A percentile compares a stretch with the other conserved stretches of the same genome.
phyloP scores from a whole-genome alignment of 2,797 vertebrate genomes.

The Cetoscarus ocellatus region DNA sequence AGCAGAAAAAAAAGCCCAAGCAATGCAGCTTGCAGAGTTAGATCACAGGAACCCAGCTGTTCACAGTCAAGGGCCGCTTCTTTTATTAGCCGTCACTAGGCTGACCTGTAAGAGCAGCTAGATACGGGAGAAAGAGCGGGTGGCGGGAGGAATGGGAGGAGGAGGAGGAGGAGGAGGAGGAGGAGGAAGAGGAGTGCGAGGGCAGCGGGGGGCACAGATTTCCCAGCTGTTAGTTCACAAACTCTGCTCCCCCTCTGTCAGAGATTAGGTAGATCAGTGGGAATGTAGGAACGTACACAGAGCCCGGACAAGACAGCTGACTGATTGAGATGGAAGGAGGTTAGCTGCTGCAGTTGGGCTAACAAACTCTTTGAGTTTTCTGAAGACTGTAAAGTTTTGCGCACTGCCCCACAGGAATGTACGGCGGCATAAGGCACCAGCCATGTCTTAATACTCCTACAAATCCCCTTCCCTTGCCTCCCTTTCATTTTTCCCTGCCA shows the following conservation, averaged over 20 bases:
- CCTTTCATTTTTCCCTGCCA: slow-evolving; percentile 62
- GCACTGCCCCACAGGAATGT: slow-evolving; percentile 53
- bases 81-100: slow-evolving; percentile 84
- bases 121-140: slow-evolving; percentile 51
- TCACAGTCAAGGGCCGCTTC: slow-evolving; percentile 80
- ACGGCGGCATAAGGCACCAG: slow-evolving; percentile 46
- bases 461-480: slow-evolving; percentile 54
- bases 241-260: slow-evolving; percentile 60
- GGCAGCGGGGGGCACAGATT: slow-evolving; percentile 63
- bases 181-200: slow-evolving; percentile 31
- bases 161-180: slow-evolving; percentile 5
- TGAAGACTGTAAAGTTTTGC: slow-evolving; percentile 40
- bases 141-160: slow-evolving; percentile 31
- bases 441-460: slow-evolving; percentile 60
- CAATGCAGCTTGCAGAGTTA: slow-evolving; percentile 51
- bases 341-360: not conserved
- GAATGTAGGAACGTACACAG: slow-evolving; percentile 40
- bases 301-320: slow-evolving; percentile 66
- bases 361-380: slow-evolving; percentile 23
- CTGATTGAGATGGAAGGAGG: slow-evolving; percentile 35
- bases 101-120: slow-evolving; percentile 62
- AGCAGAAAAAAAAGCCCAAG: slow-evolving; percentile 36
- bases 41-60: slow-evolving; percentile 83
- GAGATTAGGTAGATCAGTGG: slow-evolving; percentile 66
- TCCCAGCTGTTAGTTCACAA: slow-evolving; percentile 81